Evolutionary conservation across 2,888 invertebrate species (phyloP).

Genomic region (Pemphredon lugubris): DNA sequence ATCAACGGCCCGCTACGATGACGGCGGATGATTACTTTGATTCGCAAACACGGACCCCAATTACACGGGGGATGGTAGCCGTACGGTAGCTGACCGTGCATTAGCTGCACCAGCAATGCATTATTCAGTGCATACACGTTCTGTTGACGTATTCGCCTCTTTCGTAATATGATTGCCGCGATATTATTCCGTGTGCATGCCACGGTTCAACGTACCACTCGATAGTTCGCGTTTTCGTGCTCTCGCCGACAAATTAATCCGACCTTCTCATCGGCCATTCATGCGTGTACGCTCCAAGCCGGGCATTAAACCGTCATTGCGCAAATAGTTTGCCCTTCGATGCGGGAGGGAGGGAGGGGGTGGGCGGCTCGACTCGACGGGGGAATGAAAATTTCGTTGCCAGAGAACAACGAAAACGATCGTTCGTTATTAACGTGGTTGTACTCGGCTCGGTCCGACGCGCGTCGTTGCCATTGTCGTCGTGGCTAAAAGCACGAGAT

Average conservation of each 20-base stretch:
- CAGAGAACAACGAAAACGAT: too few species aligned
- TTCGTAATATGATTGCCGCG: constrained; percentile 78
- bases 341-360: too few species aligned
- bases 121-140: constrained; percentile 78
- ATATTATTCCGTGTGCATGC: constrained; percentile 73
- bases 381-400: too few species aligned
- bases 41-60: constrained; percentile 80
- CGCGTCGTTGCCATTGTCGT: too few species aligned
- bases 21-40: constrained; percentile 80
- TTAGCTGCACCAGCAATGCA: constrained; percentile 81
- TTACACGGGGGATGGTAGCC: constrained; percentile 72
- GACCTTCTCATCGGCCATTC: constrained; percentile 37
- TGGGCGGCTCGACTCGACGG: neutral
- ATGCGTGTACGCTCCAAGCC: constrained; percentile 5
- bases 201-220: constrained; percentile 45
- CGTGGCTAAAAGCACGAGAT: too few species aligned
- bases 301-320: too few species aligned
- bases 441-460: too few species aligned
- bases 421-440: too few species aligned
- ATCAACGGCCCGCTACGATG: constrained; percentile 70
- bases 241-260: constrained; percentile 58
- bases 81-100: constrained; percentile 79
- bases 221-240: constrained; percentile 54
- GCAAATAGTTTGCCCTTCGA: too few species aligned
- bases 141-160: constrained; percentile 76